A percentile compares a stretch with the other conserved stretches of the same genome.
Evolutionary conservation across 2,888 invertebrate species (phyloP).

Genomic region (Agrochola macilenta): DNA sequence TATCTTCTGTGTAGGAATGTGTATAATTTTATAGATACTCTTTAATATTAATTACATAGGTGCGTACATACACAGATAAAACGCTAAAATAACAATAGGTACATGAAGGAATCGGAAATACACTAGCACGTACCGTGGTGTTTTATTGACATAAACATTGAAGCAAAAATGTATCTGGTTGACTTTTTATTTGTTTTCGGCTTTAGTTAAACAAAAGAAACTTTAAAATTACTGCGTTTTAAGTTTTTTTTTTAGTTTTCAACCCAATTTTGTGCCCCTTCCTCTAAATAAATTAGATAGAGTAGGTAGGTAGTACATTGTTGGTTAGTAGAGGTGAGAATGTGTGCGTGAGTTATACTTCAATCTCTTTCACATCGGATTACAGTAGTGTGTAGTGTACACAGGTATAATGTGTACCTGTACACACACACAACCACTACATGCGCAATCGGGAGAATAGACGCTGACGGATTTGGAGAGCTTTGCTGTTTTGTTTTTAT

Average conservation of each 20-base stretch:
- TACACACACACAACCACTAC: slow-evolving; percentile 71
- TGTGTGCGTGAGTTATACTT: slow-evolving; percentile 68
- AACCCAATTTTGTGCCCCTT: slow-evolving; percentile 77
- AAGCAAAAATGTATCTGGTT: slow-evolving; percentile 46
- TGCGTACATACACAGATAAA: slow-evolving; percentile 51
- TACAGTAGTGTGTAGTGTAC: slow-evolving; percentile 51
- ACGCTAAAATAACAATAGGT: slow-evolving; percentile 63
- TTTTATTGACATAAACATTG: slow-evolving; percentile 70
- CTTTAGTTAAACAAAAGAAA: slow-evolving; percentile 26
- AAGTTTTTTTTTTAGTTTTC: slow-evolving; percentile 61
- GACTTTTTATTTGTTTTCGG: slow-evolving; percentile 50
- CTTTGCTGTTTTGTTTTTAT: slow-evolving; percentile 83
- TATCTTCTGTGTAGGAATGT: slow-evolving; percentile 71
- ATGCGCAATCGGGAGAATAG: slow-evolving; percentile 71
- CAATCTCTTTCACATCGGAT: slow-evolving; percentile 60
- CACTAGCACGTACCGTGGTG: slow-evolving; percentile 64
- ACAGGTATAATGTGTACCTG: slow-evolving; percentile 43
- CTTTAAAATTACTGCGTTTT: slow-evolving; percentile 51
- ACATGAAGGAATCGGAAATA: slow-evolving; percentile 63
- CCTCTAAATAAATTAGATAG: slow-evolving; percentile 77
- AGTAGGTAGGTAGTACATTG: slow-evolving; percentile 66
- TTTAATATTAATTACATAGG: slow-evolving; percentile 56
- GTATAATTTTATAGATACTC: slow-evolving; percentile 59
- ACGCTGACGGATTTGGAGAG: slow-evolving; percentile 73
- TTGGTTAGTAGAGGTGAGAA: slow-evolving; percentile 55